Evolutionary conservation across 2,888 invertebrate species (phyloP).

Genomic region (Drosophila nigritarsus): DNA sequence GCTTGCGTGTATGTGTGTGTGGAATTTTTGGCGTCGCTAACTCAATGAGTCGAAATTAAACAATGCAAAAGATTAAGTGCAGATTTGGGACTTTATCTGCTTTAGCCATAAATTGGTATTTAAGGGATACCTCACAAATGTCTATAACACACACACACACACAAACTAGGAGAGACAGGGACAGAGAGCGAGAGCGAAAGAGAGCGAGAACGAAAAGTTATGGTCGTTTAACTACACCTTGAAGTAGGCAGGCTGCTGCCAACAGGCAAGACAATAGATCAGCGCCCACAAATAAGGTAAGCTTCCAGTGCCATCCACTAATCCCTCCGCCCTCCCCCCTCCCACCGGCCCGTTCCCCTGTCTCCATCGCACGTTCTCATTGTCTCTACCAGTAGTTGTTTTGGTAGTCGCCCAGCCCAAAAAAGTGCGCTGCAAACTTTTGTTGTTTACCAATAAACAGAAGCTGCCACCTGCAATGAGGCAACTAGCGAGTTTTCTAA

Average conservation of each 20-base stretch:
- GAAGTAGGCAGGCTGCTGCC: conserved; percentile 68
- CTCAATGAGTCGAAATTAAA: conserved; percentile 84
- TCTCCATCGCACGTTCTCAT: neutral
- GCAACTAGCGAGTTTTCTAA: conserved; percentile 1
- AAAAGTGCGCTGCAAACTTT: conserved; percentile 60
- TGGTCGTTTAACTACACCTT: conserved; percentile 44
- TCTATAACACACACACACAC: conserved; percentile 60
- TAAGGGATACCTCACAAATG: conserved; percentile 83
- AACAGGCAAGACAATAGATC: conserved; percentile 72
- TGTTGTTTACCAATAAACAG: conserved; percentile 68
- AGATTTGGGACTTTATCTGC: conserved; percentile 85
- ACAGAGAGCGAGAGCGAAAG: neutral
- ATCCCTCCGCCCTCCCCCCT: neutral
- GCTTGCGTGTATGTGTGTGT: conserved; percentile 38
- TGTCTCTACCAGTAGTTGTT: conserved; percentile 7
- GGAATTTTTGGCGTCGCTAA: conserved; percentile 64
- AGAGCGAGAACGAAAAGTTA: neutral
- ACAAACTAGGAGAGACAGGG: neutral
- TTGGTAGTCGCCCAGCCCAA: conserved; percentile 5
- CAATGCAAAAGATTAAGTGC: conserved; percentile 85
- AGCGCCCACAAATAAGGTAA: conserved; percentile 45
- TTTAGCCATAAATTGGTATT: conserved; percentile 85
- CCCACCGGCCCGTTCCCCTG: neutral
- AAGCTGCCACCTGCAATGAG: conserved; percentile 56
- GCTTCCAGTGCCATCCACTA: conserved; percentile 17